Evolutionary conservation across 2,113 vertebrate species (phyloP).

Genomic region (Equus przewalskii): DNA sequence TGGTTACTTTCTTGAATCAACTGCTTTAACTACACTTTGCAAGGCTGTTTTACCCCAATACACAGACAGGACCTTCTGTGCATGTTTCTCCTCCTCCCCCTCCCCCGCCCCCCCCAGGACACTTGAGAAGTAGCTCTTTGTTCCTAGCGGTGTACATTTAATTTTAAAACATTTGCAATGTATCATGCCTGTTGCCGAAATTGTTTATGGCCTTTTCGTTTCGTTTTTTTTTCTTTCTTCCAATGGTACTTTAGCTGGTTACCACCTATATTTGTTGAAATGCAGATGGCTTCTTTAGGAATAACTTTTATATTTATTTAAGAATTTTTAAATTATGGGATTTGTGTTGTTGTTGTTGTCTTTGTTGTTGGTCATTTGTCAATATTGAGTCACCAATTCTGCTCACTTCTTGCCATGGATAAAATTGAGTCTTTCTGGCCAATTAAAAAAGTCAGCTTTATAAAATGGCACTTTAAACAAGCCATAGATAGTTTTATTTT

Average conservation of each 20-base stretch:
- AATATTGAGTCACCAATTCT: conserved; percentile 89
- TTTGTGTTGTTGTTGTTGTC: conserved; percentile 80
- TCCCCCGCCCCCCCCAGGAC: conserved; percentile 21
- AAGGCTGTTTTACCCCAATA: conserved; percentile 82
- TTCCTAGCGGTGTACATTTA: conserved; percentile 85
- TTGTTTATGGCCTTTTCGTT: conserved; percentile 85
- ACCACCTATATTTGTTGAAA: conserved; percentile 89
- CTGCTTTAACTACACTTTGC: conserved; percentile 85
- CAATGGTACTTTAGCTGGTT: conserved; percentile 90
- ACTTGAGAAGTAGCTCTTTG: conserved; percentile 74
- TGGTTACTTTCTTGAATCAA: conserved; percentile 83
- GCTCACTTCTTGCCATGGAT: conserved; percentile 92
- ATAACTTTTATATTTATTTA: conserved; percentile 94
- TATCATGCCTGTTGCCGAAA: conserved; percentile 87
- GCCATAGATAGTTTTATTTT: conserved; percentile 87
- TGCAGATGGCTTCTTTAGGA: conserved; percentile 91
- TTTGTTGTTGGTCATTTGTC: conserved; percentile 87
- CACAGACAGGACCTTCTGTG: conserved; percentile 87
- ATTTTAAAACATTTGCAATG: conserved; percentile 84
- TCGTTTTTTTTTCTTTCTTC: conserved; percentile 74
- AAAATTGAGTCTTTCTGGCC: conserved; percentile 88
- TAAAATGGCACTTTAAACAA: conserved; percentile 91
- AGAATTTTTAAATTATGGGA: conserved; percentile 92
- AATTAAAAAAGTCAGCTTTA: conserved; percentile 84
- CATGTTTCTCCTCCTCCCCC: conserved; percentile 82